These are phyloP conservation scores for Zaprionus obscuricornis DNA, from an alignment of 2,888 invertebrate species.

Conservation along the genomic window DNA sequence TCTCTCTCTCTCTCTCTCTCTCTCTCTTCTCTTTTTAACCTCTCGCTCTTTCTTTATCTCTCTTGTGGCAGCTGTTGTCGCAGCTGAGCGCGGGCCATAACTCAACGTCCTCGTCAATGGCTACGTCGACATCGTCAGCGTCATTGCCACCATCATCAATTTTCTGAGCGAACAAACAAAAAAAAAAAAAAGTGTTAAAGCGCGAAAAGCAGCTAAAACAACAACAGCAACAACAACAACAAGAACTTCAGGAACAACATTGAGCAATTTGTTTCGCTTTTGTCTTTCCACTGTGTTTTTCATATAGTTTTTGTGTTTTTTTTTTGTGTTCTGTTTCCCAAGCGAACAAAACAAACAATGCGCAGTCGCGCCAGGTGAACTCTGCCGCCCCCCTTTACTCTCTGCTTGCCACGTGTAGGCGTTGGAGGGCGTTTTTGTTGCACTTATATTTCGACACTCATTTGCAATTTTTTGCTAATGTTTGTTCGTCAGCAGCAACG, in stretches of 20 bases:
- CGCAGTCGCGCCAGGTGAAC: slow-evolving; percentile 49
- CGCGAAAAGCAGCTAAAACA: slow-evolving; percentile 62
- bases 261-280: slow-evolving; percentile 78
- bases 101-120: slow-evolving; percentile 52
- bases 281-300: slow-evolving; percentile 60
- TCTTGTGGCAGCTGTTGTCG: slow-evolving; percentile 60
- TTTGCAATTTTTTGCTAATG: slow-evolving; percentile 77
- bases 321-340: too few species aligned
- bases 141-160: slow-evolving; percentile 65
- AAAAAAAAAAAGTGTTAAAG: slow-evolving; percentile 71
- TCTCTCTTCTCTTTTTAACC: neutral
- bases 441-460: slow-evolving; percentile 70
- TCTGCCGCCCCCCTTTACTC: neutral
- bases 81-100: slow-evolving; percentile 59
- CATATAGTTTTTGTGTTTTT: too few species aligned
- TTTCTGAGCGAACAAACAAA: slow-evolving; percentile 36
- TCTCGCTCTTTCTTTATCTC: neutral
- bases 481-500: slow-evolving; percentile 32
- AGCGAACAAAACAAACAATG: slow-evolving; percentile 59
- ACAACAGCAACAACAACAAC: slow-evolving; percentile 21
- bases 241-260: slow-evolving; percentile 47
- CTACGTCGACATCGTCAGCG: slow-evolving; percentile 30
- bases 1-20: neutral
- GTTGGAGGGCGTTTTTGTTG: slow-evolving; percentile 18
- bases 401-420: slow-evolving; percentile 1